Conservation (phyloP, 64 coral and sea anemone genomes). For the Actinia tenebrosa region DNA sequence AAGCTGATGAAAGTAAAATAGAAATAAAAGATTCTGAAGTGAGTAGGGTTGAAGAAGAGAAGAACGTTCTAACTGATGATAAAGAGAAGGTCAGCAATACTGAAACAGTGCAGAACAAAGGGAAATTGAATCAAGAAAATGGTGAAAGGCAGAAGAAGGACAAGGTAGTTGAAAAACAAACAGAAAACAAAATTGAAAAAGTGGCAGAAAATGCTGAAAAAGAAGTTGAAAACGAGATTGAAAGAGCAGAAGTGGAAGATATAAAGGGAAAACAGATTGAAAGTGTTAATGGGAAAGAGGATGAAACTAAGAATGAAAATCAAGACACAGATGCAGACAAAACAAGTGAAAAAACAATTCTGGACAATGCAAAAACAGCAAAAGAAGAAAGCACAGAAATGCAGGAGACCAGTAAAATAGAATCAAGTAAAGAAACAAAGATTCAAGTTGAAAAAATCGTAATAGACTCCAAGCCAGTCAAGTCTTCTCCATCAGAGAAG, state of each 20-base stretch:
- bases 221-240: not conserved
- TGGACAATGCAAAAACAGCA: not conserved
- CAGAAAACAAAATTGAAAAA: not conserved
- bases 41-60: not conserved
- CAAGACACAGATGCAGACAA: not conserved
- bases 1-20: not conserved
- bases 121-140: not conserved
- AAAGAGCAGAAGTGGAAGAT: not conserved
- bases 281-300: constrained; percentile 7
- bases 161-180: not conserved
- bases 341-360: not conserved
- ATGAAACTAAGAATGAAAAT: not conserved
- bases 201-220: not conserved
- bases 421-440: constrained; percentile 1
- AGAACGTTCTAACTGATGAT: not conserved
- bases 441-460: not conserved
- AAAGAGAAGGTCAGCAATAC: not conserved
- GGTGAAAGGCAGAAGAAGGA: not conserved
- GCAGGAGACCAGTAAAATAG: constrained; percentile 13
- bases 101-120: not conserved
- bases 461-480: too few species aligned
- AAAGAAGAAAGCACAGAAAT: not conserved
- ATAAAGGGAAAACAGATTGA: not conserved
- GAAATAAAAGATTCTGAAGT: not conserved
- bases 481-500: not conserved